phyloP scores from a whole-genome alignment of 1,140 invertebrate species.

The Prorops nasuta region DNA sequence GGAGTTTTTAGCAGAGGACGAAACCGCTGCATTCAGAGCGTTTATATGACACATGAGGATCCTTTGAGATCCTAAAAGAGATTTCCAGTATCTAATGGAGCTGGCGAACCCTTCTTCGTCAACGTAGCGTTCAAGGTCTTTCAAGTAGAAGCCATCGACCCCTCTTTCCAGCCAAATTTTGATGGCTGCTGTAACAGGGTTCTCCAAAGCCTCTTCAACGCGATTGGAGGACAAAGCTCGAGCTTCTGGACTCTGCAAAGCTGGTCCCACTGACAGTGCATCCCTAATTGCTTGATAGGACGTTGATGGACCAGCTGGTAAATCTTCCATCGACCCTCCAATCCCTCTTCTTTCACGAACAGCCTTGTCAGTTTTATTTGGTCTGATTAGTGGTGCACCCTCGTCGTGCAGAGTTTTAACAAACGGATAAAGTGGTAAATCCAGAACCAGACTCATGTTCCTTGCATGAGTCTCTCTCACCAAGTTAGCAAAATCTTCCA shows the following conservation, averaged over 20 bases:
- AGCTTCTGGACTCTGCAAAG: neutral
- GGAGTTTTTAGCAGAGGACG: slow-evolving; percentile 40
- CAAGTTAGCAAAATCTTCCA: slow-evolving; percentile 66
- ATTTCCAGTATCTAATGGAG: slow-evolving; percentile 66
- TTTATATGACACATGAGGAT: slow-evolving; percentile 68
- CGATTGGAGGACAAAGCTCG: slow-evolving; percentile 12
- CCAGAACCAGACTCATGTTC: slow-evolving; percentile 73
- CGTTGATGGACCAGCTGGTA: slow-evolving; percentile 15
- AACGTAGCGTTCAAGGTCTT: slow-evolving; percentile 60
- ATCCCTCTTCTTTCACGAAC: slow-evolving; percentile 14
- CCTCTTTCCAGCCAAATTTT: slow-evolving; percentile 65
- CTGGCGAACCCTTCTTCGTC: slow-evolving; percentile 49
- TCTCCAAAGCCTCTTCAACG: slow-evolving; percentile 13
- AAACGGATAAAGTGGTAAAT: slow-evolving; percentile 69
- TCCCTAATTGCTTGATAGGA: slow-evolving; percentile 30
- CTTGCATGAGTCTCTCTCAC: slow-evolving; percentile 60
- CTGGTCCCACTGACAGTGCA: slow-evolving; percentile 14
- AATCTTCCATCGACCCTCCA: neutral
- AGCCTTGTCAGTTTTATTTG: slow-evolving; percentile 16
- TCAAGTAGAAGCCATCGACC: slow-evolving; percentile 80
- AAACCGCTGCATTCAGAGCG: slow-evolving; percentile 47
- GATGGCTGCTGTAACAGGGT: slow-evolving; percentile 59
- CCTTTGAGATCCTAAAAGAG: slow-evolving; percentile 60
- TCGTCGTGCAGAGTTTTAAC: slow-evolving; percentile 47
- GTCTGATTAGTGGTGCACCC: neutral